Base-by-base conservation (phyloP, 92 coral and sea anemone genomes). In the Porites divaricata region DNA sequence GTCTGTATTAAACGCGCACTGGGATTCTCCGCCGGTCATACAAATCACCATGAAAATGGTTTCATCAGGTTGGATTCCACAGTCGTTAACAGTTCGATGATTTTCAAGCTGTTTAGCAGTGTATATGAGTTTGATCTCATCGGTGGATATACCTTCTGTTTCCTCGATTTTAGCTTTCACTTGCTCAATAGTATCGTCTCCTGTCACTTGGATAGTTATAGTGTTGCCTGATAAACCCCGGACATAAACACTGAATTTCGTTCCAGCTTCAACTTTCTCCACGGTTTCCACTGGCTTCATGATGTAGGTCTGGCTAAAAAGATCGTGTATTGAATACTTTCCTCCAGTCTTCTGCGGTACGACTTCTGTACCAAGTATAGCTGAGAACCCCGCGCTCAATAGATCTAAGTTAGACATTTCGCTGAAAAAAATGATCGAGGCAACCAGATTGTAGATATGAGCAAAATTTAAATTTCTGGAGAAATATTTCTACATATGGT, bases 341-440 rank as follows among this genome's bases (percentile, higher is more conserved):
- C 77, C 82, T 26, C 77, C 86, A 17, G 56, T 20, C 61, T 66
- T 66, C 58, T 85, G 85, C 41, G 77, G 78, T 0, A 92, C 88
- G 9, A 85, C 88, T 21, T 85, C 72, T 67, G 75, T 51, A 13
- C 90, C 92, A 25, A 92, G 86, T 54, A 86, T 82, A 19, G 95
- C 92, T 1, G 92, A 85, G 45, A 88, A 92, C 13, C 88, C 95
- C 17, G 95, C 88, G 8, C 90, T 86, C 49, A 92, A 54, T 8
- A 54, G 12, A 10, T 54, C 58, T 14, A 54, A 54, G 15, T 54
- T 54, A 11, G 58, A 54, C 58, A 54, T 54, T 54, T 54, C 15
- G 41, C 41, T 28, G 41, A 28, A 28, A 14, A 0, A 54, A 54
- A 1, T 11, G 58, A 2, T 53, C 12, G 15, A 54, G 58, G 13